A percentile compares a stretch with the other conserved stretches of the same genome.
These are phyloP conservation scores for Xiphias gladius DNA, from an alignment of 2,113 vertebrate species.

Conservation along the genomic window DNA sequence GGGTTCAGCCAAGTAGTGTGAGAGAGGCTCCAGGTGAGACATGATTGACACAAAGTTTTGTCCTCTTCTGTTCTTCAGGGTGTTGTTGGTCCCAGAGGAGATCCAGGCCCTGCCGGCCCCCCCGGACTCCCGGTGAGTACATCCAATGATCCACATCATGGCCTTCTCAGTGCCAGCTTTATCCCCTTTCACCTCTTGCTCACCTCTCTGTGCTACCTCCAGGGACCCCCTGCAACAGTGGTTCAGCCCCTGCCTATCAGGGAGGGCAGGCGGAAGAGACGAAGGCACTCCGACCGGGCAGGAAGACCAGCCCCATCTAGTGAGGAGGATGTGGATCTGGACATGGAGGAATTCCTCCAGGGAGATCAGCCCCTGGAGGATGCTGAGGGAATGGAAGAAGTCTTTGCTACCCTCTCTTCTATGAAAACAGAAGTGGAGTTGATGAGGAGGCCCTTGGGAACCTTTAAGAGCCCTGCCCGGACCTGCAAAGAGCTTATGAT, in stretches of 20 bases:
- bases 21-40: conserved; percentile 57
- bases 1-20: conserved; percentile 53
- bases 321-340: conserved; percentile 64
- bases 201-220: conserved; percentile 33
- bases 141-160: conserved; percentile 14
- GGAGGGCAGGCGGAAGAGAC: conserved; percentile 79
- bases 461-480: conserved; percentile 89
- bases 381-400: conserved; percentile 91
- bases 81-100: conserved; percentile 84
- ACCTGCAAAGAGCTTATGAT: conserved; percentile 92
- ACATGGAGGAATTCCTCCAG: conserved; percentile 65
- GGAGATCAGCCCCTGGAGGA: conserved; percentile 77
- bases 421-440: conserved; percentile 90
- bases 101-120: conserved; percentile 83
- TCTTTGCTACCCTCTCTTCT: conserved; percentile 89
- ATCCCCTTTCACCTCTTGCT: conserved; percentile 13
- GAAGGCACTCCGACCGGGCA: conserved; percentile 64
- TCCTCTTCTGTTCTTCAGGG: conserved; percentile 80
- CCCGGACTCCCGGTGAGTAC: conserved; percentile 88
- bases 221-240: conserved; percentile 86
- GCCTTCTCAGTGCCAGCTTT: background rate
- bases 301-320: conserved; percentile 59
- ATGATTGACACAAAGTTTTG: conserved; percentile 59
- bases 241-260: conserved; percentile 82
- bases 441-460: conserved; percentile 88